Percentiles rank a stretch among this genome's conserved stretches.
phyloP scores from a whole-genome alignment of 2,797 vertebrate genomes.

The Eulemur coronatus region DNA sequence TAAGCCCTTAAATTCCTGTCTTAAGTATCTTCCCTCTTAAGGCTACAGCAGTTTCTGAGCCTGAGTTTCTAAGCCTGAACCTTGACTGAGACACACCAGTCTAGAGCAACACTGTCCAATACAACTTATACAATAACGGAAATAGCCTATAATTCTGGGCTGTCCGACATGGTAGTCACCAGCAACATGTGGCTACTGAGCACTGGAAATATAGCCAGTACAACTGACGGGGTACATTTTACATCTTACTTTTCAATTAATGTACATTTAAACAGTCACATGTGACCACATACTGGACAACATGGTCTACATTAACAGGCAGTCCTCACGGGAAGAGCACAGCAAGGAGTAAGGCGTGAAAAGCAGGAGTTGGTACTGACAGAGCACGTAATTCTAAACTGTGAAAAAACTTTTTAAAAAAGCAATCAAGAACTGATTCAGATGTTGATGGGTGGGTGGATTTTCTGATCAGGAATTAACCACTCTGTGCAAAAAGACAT shows the following conservation, averaged over 20 bases:
- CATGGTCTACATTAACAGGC: background rate
- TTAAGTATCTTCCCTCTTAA: background rate
- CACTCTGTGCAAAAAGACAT: background rate
- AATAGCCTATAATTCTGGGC: background rate
- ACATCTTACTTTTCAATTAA: background rate
- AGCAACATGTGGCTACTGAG: background rate
- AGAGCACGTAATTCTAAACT: background rate
- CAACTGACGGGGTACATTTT: background rate
- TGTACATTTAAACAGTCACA: slow-evolving; percentile 9
- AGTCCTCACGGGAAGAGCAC: background rate
- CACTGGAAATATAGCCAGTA: background rate
- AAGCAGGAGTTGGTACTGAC: background rate
- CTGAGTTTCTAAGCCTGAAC: background rate
- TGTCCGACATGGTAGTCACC: background rate
- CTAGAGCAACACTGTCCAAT: fast-evolving
- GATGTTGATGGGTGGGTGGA: background rate
- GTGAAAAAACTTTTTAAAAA: background rate
- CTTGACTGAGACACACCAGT: background rate
- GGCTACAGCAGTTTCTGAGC: background rate
- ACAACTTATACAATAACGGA: background rate
- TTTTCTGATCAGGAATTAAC: slow-evolving; percentile 53
- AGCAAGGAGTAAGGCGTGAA: background rate
- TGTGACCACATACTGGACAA: background rate
- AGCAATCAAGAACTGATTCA: background rate
- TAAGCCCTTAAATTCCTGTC: background rate